Percentiles rank a stretch among this genome's conserved stretches.
Conservation (phyloP, 2,888 invertebrate genomes). For the Coleophora flavipennella region DNA sequence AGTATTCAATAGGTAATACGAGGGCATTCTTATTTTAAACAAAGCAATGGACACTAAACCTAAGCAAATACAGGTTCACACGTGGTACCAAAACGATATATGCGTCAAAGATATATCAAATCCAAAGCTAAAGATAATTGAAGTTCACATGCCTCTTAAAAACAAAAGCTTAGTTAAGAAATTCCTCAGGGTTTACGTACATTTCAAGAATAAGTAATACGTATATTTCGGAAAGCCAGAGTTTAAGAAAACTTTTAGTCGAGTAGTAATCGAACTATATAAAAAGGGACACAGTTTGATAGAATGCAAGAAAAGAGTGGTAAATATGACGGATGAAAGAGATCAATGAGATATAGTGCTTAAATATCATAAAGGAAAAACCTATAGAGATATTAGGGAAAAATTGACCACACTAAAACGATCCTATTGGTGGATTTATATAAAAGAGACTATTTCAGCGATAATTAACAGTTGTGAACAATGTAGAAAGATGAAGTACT, state of each 20-base stretch:
- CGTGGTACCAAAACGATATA: not conserved
- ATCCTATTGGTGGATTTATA: too few species aligned
- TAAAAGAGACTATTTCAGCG: too few species aligned
- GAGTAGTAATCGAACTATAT: too few species aligned
- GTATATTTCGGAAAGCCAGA: not conserved
- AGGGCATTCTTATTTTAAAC: not conserved
- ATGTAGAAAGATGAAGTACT: too few species aligned
- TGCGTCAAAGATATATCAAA: conserved; percentile 1
- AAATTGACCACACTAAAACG: too few species aligned
- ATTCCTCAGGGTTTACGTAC: not conserved
- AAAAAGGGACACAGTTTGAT: too few species aligned
- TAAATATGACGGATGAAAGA: too few species aligned
- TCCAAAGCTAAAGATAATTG: not conserved
- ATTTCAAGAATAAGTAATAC: not conserved
- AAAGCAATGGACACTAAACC: not conserved
- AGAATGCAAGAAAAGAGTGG: too few species aligned
- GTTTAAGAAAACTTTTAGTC: conserved; percentile 1
- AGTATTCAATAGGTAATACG: not conserved
- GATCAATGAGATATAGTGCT: too few species aligned
- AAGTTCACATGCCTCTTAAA: not conserved
- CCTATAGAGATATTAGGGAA: too few species aligned
- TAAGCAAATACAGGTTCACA: not conserved
- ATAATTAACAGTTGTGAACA: too few species aligned
- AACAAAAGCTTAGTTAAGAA: not conserved
- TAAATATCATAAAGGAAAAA: too few species aligned